Base-by-base conservation (phyloP, 2,113 vertebrate genomes). In the Silurus asotus region DNA sequence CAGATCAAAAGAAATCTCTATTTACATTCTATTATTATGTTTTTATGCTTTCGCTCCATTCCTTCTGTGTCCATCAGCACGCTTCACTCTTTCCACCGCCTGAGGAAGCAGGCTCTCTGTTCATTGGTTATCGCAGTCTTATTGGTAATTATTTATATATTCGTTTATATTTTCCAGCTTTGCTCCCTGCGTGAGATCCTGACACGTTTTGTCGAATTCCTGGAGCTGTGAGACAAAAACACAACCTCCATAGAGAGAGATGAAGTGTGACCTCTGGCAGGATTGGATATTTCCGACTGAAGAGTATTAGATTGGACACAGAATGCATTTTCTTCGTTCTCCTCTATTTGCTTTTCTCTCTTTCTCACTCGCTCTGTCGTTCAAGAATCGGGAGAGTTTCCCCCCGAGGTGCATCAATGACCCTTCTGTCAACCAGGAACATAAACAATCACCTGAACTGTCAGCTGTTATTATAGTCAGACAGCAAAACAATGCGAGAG, bases 361-460 rank as follows among this genome's bases (percentile, higher is more conserved):
- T 64, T 59, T 20, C 72, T 62, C 28, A 51, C 45, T 86, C 76
- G 37, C 8, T 67, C 85, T 8, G 4, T 81, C 72, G 69, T 86
- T 49, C 82, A 59, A 48, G 25, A 81, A 65, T 69, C 14, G 5
- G 37, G 51, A 59, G 75, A 28, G 65, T 48, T 23, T 56, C 56
- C 58, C 64, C 58, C 15, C 8, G 79, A 84, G 67, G 83, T 3
- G 37, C 67, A 69, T 61, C 55, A 45, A 74, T 11, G 25, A 23
- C 19, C 86, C 64, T 83, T 84, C 88, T 88, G 79, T 87, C 86
- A 64, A 64, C 84, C 81, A 56, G 79, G 84, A 88, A 70, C 23
- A 23, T 80, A 80, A 84, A 84, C 86, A 84, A 86, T 86, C 77
- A 88, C 87, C 76, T 86, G 70, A 51, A 72, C 59, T 87, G 85